Evolutionary conservation across 2,797 vertebrate species (phyloP).

Genomic region (Decapterus maruadsi): DNA sequence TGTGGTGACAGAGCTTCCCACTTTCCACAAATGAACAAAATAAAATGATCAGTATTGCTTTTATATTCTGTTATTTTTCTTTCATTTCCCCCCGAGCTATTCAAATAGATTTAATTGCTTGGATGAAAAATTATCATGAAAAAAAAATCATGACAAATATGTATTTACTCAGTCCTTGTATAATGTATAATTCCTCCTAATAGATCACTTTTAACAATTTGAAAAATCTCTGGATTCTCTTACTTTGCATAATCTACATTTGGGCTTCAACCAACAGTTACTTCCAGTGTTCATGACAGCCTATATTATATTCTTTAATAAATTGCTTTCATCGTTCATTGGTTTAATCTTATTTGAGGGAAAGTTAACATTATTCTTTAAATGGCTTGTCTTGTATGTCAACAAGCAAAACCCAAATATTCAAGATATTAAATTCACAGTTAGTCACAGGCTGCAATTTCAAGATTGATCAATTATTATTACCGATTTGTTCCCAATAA

Average conservation of each 20-base stretch:
- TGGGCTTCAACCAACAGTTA: not conserved
- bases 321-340: not conserved
- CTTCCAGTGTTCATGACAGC: not conserved
- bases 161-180: not conserved
- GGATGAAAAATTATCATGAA: not conserved
- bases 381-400: not conserved
- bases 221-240: not conserved
- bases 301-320: not conserved
- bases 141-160: not conserved
- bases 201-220: not conserved
- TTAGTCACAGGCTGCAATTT: not conserved
- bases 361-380: not conserved
- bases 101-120: slow-evolving; percentile 5
- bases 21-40: slow-evolving; percentile 37
- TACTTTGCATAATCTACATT: not conserved
- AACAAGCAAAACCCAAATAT: not conserved
- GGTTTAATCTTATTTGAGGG: not conserved
- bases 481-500: not conserved
- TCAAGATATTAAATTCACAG: not conserved
- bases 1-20: slow-evolving; percentile 61
- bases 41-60: slow-evolving; percentile 33
- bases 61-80: not conserved
- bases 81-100: not conserved
- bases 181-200: not conserved
- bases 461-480: not conserved